A percentile compares a stretch with the other conserved stretches of the same genome.
Evolutionary conservation across 2,888 invertebrate genomes (phyloP).

Genomic region (Dascillus cervinus): DNA sequence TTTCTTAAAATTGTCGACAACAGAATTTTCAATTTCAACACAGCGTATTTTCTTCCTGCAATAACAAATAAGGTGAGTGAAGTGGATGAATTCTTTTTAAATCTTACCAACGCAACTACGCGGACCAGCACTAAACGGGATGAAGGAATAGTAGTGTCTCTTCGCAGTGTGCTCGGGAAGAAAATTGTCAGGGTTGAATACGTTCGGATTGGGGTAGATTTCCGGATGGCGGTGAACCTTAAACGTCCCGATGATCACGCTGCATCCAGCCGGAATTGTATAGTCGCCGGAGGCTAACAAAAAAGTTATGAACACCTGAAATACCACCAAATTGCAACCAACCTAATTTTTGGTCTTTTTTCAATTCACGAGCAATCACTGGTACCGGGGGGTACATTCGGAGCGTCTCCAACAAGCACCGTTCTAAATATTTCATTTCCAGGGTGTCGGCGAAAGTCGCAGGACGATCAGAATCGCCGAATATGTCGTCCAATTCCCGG

Average conservation of each 20-base stretch:
- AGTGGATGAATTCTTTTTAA: too few species aligned
- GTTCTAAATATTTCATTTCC: slow-evolving; percentile 74
- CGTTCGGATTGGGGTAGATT: slow-evolving; percentile 61
- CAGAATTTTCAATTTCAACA: slow-evolving; percentile 67
- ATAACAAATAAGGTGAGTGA: too few species aligned
- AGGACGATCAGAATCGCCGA: slow-evolving; percentile 69
- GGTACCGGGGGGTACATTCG: slow-evolving; percentile 77
- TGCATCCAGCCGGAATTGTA: slow-evolving; percentile 60
- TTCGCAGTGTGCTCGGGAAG: slow-evolving; percentile 66
- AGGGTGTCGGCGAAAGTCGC: slow-evolving; percentile 71
- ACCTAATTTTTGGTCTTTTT: slow-evolving; percentile 62
- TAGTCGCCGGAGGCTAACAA: slow-evolving; percentile 53
- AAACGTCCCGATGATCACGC: slow-evolving; percentile 59
- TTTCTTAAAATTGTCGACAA: slow-evolving; percentile 64
- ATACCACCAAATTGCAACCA: slow-evolving; percentile 1
- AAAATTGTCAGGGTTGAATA: slow-evolving; percentile 74
- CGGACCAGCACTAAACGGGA: slow-evolving; percentile 76
- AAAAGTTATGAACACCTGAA: not conserved
- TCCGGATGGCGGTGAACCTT: slow-evolving; percentile 60
- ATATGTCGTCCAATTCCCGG: slow-evolving; percentile 66
- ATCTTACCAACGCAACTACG: slow-evolving; percentile 69
- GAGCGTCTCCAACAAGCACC: slow-evolving; percentile 69
- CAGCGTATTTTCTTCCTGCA: slow-evolving; percentile 67
- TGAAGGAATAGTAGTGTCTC: slow-evolving; percentile 71
- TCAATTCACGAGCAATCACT: slow-evolving; percentile 63